Percentiles rank a stretch among this genome's conserved stretches.
Conservation (phyloP, 2,113 vertebrate genomes). For the Garra rufa region DNA sequence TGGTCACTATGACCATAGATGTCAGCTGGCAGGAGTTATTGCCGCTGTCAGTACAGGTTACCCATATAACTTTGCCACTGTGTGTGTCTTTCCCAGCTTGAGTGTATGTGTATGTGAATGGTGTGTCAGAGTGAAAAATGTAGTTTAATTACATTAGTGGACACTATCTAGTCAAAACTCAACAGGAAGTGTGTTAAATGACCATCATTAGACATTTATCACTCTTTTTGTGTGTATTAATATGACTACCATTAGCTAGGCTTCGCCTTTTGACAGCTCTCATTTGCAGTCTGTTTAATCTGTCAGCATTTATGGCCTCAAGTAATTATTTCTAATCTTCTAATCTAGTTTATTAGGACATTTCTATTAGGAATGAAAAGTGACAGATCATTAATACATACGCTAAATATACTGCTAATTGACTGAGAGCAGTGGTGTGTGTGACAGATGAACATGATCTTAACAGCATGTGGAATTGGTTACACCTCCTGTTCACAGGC, state of each 20-base stretch:
- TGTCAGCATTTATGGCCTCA: constrained; percentile 1
- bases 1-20: constrained; percentile 37
- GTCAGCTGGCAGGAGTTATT: constrained; percentile 28
- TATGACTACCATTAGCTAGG: constrained; percentile 26
- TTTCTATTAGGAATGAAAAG: constrained; percentile 27
- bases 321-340: background rate
- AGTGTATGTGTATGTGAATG: background rate
- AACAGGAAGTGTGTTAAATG: constrained; percentile 25
- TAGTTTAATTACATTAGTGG: constrained; percentile 34
- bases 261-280: background rate
- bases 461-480: constrained; percentile 2
- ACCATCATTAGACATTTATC: constrained; percentile 17
- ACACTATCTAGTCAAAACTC: constrained; percentile 23
- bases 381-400: constrained; percentile 28
- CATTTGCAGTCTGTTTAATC: constrained; percentile 29
- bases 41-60: constrained; percentile 35
- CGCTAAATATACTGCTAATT: background rate
- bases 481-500: background rate
- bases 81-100: constrained; percentile 14
- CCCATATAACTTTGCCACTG: constrained; percentile 2
- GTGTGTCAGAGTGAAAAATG: background rate
- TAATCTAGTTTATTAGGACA: constrained; percentile 33
- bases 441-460: background rate
- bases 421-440: constrained; percentile 6
- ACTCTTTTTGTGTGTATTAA: background rate